Evolutionary conservation across 2,888 invertebrate genomes (phyloP).

Genomic region (Stenodema calcarata): DNA sequence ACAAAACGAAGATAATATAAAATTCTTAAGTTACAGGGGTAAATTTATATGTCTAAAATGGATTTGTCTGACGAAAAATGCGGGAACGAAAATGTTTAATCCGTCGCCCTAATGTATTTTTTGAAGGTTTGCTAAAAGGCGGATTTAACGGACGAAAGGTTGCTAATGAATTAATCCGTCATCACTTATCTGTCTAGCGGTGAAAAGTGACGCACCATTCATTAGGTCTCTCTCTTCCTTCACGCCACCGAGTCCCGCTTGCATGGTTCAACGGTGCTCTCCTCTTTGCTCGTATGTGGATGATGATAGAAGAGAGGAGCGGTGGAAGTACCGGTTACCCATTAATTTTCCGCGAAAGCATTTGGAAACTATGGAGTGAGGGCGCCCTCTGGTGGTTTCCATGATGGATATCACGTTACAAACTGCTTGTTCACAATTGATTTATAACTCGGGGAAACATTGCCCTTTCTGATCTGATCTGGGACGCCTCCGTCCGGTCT

Average conservation of each 20-base stretch:
- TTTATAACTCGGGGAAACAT: constrained; percentile 41
- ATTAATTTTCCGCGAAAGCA: constrained; percentile 41
- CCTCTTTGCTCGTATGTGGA: neutral
- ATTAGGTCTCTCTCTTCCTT: neutral
- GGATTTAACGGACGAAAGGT: neutral
- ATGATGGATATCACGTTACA: constrained; percentile 47
- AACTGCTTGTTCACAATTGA: constrained; percentile 49
- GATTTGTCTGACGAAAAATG: too few relatives aligned
- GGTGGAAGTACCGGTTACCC: constrained; percentile 15
- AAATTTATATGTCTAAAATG: too few relatives aligned
- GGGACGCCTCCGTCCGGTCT: constrained; percentile 36
- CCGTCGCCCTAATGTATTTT: too few relatives aligned
- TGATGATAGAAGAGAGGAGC: neutral
- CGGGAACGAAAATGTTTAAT: too few relatives aligned
- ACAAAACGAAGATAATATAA: too few relatives aligned
- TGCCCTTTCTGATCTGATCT: constrained; percentile 44
- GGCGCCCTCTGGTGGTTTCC: constrained; percentile 24
- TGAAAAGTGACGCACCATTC: constrained; percentile 40
- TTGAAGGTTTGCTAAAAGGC: too few relatives aligned
- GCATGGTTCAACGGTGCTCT: neutral
- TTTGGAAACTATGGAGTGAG: constrained; percentile 4
- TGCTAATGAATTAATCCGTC: constrained; percentile 37
- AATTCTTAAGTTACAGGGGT: too few relatives aligned
- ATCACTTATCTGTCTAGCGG: constrained; percentile 10
- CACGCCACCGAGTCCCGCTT: neutral